phyloP scores from a whole-genome alignment of 2,888 invertebrate genomes.

The Aradus depressus region DNA sequence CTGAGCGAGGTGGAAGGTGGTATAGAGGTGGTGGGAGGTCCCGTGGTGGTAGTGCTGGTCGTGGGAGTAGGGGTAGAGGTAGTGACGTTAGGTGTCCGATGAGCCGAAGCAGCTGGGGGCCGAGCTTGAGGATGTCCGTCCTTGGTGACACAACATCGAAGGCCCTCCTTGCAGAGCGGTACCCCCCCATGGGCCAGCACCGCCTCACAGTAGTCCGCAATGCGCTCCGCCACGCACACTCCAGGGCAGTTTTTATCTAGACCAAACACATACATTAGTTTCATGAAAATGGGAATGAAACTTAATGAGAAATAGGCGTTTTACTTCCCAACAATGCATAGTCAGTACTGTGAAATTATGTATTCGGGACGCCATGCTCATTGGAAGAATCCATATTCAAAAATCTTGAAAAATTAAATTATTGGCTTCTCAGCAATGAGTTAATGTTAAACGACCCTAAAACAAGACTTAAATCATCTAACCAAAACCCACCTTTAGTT shows the following conservation, averaged over 20 bases:
- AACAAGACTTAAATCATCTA: too few species aligned
- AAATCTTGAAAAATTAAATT: not conserved
- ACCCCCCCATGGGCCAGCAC: slow-evolving; percentile 46
- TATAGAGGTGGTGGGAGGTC: slow-evolving; percentile 31
- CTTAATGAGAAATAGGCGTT: too few species aligned
- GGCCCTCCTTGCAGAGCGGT: slow-evolving; percentile 60
- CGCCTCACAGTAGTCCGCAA: slow-evolving; percentile 78
- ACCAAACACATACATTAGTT: not conserved
- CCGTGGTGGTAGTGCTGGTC: slow-evolving; percentile 35
- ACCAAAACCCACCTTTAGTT: too few species aligned
- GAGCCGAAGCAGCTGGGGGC: slow-evolving; percentile 48
- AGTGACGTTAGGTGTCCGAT: slow-evolving; percentile 44
- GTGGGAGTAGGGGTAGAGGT: slow-evolving; percentile 38
- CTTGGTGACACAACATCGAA: slow-evolving; percentile 70
- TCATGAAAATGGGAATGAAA: not conserved
- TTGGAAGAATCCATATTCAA: not conserved
- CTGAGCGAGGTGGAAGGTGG: slow-evolving; percentile 35
- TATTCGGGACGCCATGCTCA: too few species aligned
- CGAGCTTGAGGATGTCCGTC: slow-evolving; percentile 61
- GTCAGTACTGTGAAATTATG: too few species aligned
- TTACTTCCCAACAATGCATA: too few species aligned
- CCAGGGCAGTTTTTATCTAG: slow-evolving; percentile 56
- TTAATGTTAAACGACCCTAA: too few species aligned
- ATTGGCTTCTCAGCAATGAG: too few species aligned
- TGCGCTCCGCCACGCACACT: slow-evolving; percentile 68